Evolutionary conservation across 2,113 vertebrate genomes (phyloP).

Genomic region (Plectropomus leopardus): DNA sequence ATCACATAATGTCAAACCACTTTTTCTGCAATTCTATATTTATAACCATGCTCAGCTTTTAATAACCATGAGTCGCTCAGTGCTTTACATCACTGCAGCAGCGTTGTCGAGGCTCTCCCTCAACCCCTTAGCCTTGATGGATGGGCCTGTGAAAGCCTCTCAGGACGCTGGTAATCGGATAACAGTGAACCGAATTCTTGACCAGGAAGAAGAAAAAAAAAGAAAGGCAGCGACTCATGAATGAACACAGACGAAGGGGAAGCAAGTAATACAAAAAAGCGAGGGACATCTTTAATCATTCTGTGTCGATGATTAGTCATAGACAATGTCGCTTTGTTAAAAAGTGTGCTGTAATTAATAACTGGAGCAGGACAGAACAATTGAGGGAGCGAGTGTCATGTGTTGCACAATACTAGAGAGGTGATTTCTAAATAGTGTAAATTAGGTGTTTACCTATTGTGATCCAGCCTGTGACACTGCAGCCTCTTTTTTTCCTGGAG

Average conservation of each 20-base stretch:
- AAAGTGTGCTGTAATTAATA: conserved; percentile 84
- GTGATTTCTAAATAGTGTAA: conserved; percentile 88
- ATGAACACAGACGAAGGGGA: conserved; percentile 56
- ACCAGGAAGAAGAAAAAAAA: conserved; percentile 24
- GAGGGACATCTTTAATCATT: conserved; percentile 81
- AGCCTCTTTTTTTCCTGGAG: conserved; percentile 74
- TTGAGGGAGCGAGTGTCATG: conserved; percentile 77
- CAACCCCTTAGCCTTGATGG: conserved; percentile 78
- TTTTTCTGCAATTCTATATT: conserved; percentile 42
- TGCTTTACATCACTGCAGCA: conserved; percentile 66
- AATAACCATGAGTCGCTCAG: conserved; percentile 57
- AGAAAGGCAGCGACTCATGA: conserved; percentile 57
- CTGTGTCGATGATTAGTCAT: conserved; percentile 83
- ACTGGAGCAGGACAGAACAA: conserved; percentile 74
- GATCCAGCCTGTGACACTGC: conserved; percentile 84
- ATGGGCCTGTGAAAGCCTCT: conserved; percentile 78
- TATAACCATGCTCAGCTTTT: conserved; percentile 45
- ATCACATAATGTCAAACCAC: conserved; percentile 6
- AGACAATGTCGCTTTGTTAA: conserved; percentile 85
- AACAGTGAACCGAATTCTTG: conserved; percentile 77
- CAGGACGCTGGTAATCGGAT: conserved; percentile 76
- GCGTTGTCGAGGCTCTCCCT: conserved; percentile 59
- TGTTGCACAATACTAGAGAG: conserved; percentile 84
- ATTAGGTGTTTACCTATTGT: conserved; percentile 85
- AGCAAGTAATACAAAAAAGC: conserved; percentile 72